A percentile compares a stretch with the other conserved stretches of the same genome.
These are phyloP conservation scores for Zoanthus gigantus DNA, from an alignment of 92 coral and sea anemone species.

Conservation along the genomic window DNA sequence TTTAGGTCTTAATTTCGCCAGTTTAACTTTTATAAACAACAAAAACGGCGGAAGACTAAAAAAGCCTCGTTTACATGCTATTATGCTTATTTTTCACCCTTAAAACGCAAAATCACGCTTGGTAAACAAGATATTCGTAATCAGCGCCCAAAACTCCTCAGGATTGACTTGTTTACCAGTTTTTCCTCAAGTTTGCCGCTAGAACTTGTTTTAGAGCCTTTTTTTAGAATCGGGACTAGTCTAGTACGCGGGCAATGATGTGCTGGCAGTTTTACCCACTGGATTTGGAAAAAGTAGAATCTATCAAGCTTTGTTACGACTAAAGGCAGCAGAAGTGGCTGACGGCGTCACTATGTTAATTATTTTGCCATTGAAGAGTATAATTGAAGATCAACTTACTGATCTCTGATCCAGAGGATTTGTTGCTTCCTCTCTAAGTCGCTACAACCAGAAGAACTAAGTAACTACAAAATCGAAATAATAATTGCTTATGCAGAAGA, in stretches of 20 bases:
- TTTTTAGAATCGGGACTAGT: no score
- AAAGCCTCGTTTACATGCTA: no score
- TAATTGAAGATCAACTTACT: background rate
- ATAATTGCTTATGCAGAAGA: background rate
- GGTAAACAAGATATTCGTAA: no score
- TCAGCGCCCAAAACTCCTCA: no score
- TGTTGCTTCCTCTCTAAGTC: background rate
- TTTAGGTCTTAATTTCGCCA: no score
- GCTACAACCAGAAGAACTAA: background rate
- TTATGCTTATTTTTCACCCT: no score
- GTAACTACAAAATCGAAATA: background rate
- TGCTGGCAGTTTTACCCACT: constrained; percentile 29
- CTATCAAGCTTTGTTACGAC: constrained; percentile 1
- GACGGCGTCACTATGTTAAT: constrained; percentile 39
- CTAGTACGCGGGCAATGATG: constrained; percentile 15
- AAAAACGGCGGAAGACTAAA: no score
- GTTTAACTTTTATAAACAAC: no score
- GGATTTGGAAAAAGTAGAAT: constrained; percentile 32
- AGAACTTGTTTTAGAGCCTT: no score
- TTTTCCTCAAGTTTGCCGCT: no score
- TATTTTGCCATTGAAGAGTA: constrained; percentile 10
- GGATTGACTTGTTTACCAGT: no score
- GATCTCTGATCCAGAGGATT: background rate
- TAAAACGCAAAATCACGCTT: no score
- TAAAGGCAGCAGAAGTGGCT: constrained; percentile 27